Conservation (phyloP, 2,797 vertebrate genomes). For the Oophaga sylvatica region DNA sequence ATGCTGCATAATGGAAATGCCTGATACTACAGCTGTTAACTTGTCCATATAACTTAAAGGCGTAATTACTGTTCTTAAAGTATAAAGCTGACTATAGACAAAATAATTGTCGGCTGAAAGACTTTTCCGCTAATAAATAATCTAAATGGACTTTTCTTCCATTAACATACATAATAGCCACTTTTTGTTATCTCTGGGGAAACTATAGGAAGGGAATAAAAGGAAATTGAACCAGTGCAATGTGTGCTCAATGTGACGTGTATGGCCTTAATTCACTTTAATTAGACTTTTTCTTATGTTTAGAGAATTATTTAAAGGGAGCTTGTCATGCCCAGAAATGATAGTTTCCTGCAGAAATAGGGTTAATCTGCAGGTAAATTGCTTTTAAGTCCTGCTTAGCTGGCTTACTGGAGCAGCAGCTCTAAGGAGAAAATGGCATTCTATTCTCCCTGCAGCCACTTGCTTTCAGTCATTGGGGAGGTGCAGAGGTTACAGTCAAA, state of each 20-base stretch:
- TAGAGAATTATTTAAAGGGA: too few relatives aligned
- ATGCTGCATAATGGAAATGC: not conserved
- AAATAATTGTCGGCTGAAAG: not conserved
- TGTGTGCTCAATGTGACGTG: not conserved
- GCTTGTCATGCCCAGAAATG: too few relatives aligned
- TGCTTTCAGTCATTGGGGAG: too few relatives aligned
- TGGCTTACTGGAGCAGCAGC: too few relatives aligned
- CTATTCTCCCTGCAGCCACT: too few relatives aligned
- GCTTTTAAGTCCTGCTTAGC: too few relatives aligned
- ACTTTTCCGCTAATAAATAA: not conserved
- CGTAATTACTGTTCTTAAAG: not conserved
- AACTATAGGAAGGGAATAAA: not conserved
- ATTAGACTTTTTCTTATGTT: too few relatives aligned
- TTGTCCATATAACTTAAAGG: not conserved
- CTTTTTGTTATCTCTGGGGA: not conserved
- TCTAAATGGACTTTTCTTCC: not conserved
- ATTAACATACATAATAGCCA: not conserved
- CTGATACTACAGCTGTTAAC: not conserved
- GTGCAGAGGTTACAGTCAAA: too few relatives aligned
- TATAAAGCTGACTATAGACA: not conserved
- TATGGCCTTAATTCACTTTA: not conserved
- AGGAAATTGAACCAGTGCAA: not conserved
- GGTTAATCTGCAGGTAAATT: too few relatives aligned
- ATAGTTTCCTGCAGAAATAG: too few relatives aligned
- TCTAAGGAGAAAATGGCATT: too few relatives aligned